Evolutionary conservation across 1,140 invertebrate species (phyloP), one percentile per base, ranked within the genome.

Genomic region (Eurosta solidaginis): DNA sequence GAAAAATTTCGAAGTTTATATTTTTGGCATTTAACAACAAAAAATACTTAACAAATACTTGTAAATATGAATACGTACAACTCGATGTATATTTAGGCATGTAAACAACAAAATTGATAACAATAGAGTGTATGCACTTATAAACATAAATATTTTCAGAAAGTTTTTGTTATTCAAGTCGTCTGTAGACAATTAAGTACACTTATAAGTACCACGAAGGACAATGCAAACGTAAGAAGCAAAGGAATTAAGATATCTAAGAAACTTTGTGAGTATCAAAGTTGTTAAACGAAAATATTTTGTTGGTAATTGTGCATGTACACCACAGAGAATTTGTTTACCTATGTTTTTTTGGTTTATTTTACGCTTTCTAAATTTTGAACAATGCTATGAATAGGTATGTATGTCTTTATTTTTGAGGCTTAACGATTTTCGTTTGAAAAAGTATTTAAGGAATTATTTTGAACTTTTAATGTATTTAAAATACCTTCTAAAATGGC

Each of bases 111-210:
- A 6, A 68, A 68, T 40, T n/a, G 59, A 40, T 68, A 63, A 36
- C 54, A 63, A 63, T 33, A 20, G 54, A 63, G 29, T 63, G 29
- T n/a, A 29, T 63, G 54, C 29, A 63, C 54, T 63, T 63, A 14
- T 33, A 63, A 63, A 63, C 50, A 63, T 22, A 33, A 63, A n/a
- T 68, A 68, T 20, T 40, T 40, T 2, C 6, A 27, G 3, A 36
- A 68, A 68, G 33, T 68, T 68, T 33, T 40, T 22, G 59, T 22
- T n/a, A n/a, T n/a, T 33, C 40, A 22, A 68, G 25, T 40, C 36
- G 59, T 68, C 29, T 68, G 59, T n/a, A 68, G 59, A 68, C 59
- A 68, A 68, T 68, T 68, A 68, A 68, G 59, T 40, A 68, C 27
- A 40, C 33, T 68, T 68, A 68, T 68, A 68, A 68, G 59, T 14